Conservation (phyloP, 2,113 vertebrate species). For the Seriola quinqueradiata region DNA sequence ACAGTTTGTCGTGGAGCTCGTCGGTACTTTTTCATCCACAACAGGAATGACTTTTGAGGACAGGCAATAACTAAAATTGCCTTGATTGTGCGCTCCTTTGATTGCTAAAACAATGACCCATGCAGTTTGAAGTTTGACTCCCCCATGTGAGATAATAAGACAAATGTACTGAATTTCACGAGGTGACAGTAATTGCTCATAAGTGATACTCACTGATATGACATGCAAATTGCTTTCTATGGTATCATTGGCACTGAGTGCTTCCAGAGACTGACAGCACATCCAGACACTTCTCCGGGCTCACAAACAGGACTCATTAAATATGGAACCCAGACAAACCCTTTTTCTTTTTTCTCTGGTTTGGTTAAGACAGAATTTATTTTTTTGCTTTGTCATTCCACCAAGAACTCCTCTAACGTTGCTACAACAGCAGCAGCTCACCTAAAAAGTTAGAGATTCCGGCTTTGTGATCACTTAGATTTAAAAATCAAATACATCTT, state of each 20-base stretch:
- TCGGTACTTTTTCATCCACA: conserved; percentile 13
- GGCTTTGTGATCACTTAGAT: not conserved
- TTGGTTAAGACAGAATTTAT: conserved; percentile 27
- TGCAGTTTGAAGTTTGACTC: conserved; percentile 52
- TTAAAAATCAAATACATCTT: not conserved
- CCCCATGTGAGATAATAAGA: conserved; percentile 45
- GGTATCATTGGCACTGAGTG: conserved; percentile 49
- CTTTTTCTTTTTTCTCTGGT: conserved; percentile 1
- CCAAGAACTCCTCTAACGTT: not conserved
- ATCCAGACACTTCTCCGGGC: conserved; percentile 6
- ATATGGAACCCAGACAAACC: not conserved
- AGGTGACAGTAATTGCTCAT: conserved; percentile 69
- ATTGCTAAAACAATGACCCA: conserved; percentile 52
- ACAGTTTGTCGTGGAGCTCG: conserved; percentile 16
- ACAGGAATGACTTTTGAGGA: conserved; percentile 32
- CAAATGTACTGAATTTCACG: conserved; percentile 53
- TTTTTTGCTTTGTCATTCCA: not conserved
- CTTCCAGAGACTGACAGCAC: conserved; percentile 50
- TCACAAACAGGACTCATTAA: conserved; percentile 48
- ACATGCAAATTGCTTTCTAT: conserved; percentile 63
- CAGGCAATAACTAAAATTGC: conserved; percentile 28
- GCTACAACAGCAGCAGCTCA: not conserved
- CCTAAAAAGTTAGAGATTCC: not conserved
- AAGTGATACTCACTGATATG: conserved; percentile 61
- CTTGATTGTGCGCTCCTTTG: conserved; percentile 26